A percentile compares a stretch with the other conserved stretches of the same genome.
phyloP scores from a whole-genome alignment of 2,888 invertebrate genomes.

The Zootermopsis nevadensis region DNA sequence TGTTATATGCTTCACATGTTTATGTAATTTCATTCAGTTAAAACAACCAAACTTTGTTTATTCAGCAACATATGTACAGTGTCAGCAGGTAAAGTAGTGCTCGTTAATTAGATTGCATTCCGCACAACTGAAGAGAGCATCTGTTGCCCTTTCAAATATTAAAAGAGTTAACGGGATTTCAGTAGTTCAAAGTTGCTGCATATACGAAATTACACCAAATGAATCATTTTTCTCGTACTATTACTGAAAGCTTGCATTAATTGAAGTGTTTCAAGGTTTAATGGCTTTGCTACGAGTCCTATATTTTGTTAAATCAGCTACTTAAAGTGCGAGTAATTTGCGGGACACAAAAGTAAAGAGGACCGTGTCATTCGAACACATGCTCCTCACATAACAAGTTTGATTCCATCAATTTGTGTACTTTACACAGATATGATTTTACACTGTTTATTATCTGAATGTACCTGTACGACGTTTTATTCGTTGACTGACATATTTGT shows the following conservation, averaged over 20 bases:
- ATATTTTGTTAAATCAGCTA: no score
- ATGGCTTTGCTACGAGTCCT: no score
- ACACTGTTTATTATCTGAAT: no score
- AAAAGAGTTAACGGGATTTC: not conserved
- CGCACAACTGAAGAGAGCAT: not conserved
- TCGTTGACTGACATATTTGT: no score
- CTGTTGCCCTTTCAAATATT: not conserved
- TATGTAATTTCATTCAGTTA: not conserved
- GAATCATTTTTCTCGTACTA: not conserved
- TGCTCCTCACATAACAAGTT: no score
- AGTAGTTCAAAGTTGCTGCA: not conserved
- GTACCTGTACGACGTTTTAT: no score
- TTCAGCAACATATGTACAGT: not conserved
- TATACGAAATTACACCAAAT: not conserved
- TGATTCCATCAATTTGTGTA: no score
- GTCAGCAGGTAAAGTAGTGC: not conserved
- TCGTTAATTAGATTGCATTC: not conserved
- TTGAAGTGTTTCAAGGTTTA: no score
- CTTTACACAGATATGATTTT: no score
- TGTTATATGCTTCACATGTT: not conserved
- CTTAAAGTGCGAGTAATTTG: no score
- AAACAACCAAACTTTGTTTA: not conserved
- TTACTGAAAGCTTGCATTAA: not conserved
- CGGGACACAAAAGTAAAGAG: no score
- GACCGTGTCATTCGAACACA: no score